Base-by-base conservation (phyloP, 2,888 invertebrate species). In the Thera britannica region DNA sequence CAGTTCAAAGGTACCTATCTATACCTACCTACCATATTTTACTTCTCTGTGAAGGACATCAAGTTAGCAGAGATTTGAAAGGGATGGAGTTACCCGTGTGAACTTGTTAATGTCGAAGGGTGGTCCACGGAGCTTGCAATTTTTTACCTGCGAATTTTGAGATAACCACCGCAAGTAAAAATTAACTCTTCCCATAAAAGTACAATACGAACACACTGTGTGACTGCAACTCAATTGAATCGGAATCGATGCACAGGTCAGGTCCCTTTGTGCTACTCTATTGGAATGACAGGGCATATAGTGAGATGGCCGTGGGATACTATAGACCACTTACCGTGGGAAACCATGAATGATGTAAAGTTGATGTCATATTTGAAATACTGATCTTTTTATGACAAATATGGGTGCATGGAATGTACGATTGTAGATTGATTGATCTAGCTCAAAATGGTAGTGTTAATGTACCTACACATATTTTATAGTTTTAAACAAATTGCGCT, bases 291-390 rank as follows among this genome's bases (percentile, higher is more conserved):
- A 51, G 56, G 57, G 57, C 61, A 59, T 58, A 62, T 9, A 56
- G 56, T 11, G 49, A 48, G 58, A 66, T 57, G 46, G 23, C 61
- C 48, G 83, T 86, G 83, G 82, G 86, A 84, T 38, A 8, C 57
- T 23, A 23, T 23, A 41, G 75, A 77, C 67, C 70, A 68, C 58
- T 63, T 77, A 70, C 75, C 83, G 84, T 86, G 84, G 83, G 88
- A 84, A 76, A 77, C 68, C 69, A 66, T 72, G 79, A 69, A 70
- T 67, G 48, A 57, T 61, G 65, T 62, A 49, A 65, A 55, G 51
- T 58, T 73, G 58, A 66, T 59, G 58, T 49, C 62, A 67, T 68
- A 65, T 65, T 68, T 62, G 58, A 58, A 68, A 55, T 38, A 57
- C 44, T 51, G 56, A 56, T 56, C 62, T 62, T 67, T 58, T 63